Conservation (phyloP, 2,113 vertebrate genomes). For the Corvus hawaiiensis region DNA sequence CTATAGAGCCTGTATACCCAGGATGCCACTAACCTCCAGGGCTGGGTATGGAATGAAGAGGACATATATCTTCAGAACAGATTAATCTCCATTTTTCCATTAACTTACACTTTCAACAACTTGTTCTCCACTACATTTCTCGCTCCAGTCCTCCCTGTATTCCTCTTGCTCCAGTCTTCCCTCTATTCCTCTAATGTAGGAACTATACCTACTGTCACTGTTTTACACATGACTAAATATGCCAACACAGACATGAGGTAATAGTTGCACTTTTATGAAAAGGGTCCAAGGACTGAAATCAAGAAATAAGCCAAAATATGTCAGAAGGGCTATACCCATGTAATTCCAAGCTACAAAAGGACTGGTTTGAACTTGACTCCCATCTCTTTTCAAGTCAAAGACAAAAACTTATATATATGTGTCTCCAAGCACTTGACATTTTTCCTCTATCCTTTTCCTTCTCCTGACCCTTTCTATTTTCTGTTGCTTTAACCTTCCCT, state of each 20-base stretch:
- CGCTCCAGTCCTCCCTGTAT: background rate
- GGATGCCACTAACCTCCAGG: background rate
- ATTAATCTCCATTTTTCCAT: background rate
- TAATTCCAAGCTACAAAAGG: background rate
- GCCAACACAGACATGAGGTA: background rate
- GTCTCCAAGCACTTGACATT: background rate
- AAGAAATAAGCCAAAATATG: background rate
- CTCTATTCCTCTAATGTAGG: background rate
- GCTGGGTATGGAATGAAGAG: background rate
- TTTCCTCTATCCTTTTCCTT: background rate
- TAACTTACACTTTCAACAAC: background rate
- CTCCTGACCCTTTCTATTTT: background rate
- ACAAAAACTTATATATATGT: background rate
- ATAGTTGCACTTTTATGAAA: background rate
- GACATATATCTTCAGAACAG: background rate
- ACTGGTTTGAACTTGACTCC: background rate
- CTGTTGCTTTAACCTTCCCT: background rate
- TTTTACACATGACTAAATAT: background rate
- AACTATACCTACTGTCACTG: background rate
- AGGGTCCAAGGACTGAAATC: background rate
- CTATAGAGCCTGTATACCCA: background rate
- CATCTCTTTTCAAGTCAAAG: background rate
- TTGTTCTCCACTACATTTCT: background rate
- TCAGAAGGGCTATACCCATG: background rate
- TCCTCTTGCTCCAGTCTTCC: background rate